Percentiles rank a stretch among this genome's conserved stretches.
These are phyloP conservation scores for Eudorcas thomsonii DNA, from an alignment of 2,113 vertebrate genomes.

Conservation along the genomic window DNA sequence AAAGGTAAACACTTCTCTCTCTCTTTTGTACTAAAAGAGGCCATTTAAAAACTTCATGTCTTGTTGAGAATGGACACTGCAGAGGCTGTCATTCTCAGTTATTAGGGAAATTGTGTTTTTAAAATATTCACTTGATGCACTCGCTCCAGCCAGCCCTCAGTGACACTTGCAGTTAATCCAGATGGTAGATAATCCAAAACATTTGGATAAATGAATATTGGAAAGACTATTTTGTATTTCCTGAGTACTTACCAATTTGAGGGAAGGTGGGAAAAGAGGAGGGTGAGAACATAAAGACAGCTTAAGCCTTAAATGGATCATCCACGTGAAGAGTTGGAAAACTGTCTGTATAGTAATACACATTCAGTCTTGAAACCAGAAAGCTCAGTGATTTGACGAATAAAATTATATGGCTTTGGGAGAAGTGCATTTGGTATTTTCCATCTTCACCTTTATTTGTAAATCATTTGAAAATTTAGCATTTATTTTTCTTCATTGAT, in stretches of 20 bases:
- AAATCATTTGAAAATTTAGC: conserved; percentile 30
- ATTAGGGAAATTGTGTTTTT: neutral
- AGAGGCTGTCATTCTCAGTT: neutral
- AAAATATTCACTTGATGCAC: neutral
- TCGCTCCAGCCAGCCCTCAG: neutral
- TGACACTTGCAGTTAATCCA: neutral
- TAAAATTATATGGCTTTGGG: neutral
- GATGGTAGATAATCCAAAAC: neutral
- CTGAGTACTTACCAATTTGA: neutral
- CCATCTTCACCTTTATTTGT: neutral
- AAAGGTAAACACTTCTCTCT: conserved; percentile 84
- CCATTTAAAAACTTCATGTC: neutral
- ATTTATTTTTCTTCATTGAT: conserved; percentile 34
- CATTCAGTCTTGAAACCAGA: neutral
- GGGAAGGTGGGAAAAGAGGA: neutral
- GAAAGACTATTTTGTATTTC: neutral
- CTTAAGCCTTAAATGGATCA: neutral
- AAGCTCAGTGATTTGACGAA: neutral
- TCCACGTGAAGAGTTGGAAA: neutral
- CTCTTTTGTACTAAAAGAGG: neutral
- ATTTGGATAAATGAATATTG: neutral
- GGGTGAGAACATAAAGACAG: neutral
- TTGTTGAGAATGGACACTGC: neutral
- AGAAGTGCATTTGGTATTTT: neutral
- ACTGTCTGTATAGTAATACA: neutral